A percentile compares a stretch with the other conserved stretches of the same genome.
phyloP scores from a whole-genome alignment of 2,113 vertebrate species.

The Pagrus major region DNA sequence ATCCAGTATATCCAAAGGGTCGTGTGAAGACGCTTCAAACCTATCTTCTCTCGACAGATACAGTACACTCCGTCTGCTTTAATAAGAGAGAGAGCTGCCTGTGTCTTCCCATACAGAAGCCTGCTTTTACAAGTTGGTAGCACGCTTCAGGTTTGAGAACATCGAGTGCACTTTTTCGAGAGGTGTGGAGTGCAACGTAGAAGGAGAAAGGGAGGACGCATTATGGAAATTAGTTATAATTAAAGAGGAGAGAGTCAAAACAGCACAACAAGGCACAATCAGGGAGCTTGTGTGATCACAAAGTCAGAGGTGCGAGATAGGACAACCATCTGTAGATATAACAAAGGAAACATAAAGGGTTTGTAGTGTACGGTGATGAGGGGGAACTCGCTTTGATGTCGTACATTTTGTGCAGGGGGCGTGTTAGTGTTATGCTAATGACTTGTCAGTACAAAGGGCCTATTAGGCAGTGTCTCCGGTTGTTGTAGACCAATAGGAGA shows the following conservation, averaged over 20 bases:
- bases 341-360: slow-evolving; percentile 46
- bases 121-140: slow-evolving; percentile 43
- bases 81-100: slow-evolving; percentile 47
- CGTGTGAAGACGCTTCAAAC: slow-evolving; percentile 51
- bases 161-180: not conserved
- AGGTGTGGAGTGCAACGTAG: not conserved
- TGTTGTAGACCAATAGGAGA: slow-evolving; percentile 35
- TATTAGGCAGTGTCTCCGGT: slow-evolving; percentile 35
- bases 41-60: slow-evolving; percentile 46
- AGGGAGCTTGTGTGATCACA: slow-evolving; percentile 40
- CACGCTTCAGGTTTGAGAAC: slow-evolving; percentile 9
- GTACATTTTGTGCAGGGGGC: slow-evolving; percentile 23
- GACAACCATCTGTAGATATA: slow-evolving; percentile 42
- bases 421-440: slow-evolving; percentile 64
- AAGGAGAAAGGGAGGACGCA: slow-evolving; percentile 1
- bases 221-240: slow-evolving; percentile 63
- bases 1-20: slow-evolving; percentile 50
- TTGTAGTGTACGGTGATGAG: slow-evolving; percentile 40
- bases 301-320: slow-evolving; percentile 28
- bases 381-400: slow-evolving; percentile 61
- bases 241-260: slow-evolving; percentile 65
- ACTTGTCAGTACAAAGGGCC: slow-evolving; percentile 29
- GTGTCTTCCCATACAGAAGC: slow-evolving; percentile 15
- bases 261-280: slow-evolving; percentile 59
- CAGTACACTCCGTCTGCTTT: slow-evolving; percentile 22